Evolutionary conservation across 1,140 invertebrate genomes (phyloP).

Genomic region (Phenacoccus solenopsis): DNA sequence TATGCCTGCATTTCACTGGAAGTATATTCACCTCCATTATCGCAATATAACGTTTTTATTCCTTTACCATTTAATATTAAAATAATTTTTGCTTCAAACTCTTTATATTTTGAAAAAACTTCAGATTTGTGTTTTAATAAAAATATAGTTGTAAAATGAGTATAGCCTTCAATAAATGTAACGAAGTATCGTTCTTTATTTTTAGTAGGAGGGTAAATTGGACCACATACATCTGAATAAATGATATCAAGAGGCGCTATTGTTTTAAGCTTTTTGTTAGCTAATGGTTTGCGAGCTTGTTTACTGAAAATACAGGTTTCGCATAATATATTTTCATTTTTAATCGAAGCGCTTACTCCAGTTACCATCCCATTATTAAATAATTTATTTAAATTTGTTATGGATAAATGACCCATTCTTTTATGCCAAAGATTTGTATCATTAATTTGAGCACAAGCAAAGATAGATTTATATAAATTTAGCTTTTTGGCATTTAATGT

Average conservation of each 20-base stretch:
- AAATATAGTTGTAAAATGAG: slow-evolving; percentile 32
- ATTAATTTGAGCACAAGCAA: too few species aligned
- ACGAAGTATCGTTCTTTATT: slow-evolving; percentile 32
- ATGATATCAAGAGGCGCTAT: slow-evolving; percentile 26
- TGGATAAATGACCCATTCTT: slow-evolving; percentile 12
- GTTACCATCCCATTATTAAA: too few species aligned
- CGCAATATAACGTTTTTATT: slow-evolving; percentile 31
- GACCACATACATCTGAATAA: slow-evolving; percentile 33
- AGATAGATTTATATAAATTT: too few species aligned
- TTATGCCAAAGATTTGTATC: too few species aligned
- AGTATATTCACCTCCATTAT: slow-evolving; percentile 36
- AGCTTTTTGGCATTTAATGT: too few species aligned
- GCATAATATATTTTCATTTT: too few species aligned
- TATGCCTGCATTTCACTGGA: slow-evolving; percentile 30
- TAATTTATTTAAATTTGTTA: slow-evolving; percentile 13
- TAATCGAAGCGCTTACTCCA: too few species aligned
- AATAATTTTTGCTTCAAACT: slow-evolving; percentile 31
- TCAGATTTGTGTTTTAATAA: slow-evolving; percentile 34
- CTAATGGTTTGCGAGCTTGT: slow-evolving; percentile 26
- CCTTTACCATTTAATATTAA: slow-evolving; percentile 30
- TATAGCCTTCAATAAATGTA: slow-evolving; percentile 33
- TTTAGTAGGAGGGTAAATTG: slow-evolving; percentile 29
- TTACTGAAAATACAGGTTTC: slow-evolving; percentile 29
- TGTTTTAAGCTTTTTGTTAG: slow-evolving; percentile 18
- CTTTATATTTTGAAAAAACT: slow-evolving; percentile 31